Evolutionary conservation across 2,113 vertebrate species (phyloP).

Genomic region (Perca flavescens): DNA sequence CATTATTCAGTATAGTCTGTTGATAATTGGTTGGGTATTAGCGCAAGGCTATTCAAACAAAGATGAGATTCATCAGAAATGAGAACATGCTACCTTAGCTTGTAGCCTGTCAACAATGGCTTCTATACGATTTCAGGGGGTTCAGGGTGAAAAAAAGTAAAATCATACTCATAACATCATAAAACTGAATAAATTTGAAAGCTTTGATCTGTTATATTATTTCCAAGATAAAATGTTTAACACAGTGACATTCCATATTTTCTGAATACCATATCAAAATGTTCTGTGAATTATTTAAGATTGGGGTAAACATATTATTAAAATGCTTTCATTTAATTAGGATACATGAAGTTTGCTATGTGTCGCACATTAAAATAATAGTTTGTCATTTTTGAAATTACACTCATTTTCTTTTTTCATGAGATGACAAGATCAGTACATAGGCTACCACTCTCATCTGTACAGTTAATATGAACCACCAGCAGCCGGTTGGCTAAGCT

Average conservation of each 20-base stretch:
- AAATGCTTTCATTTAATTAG: not conserved
- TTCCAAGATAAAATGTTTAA: not conserved
- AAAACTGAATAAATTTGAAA: not conserved
- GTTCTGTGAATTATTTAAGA: not conserved
- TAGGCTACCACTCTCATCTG: not conserved
- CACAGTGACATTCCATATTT: too few species aligned
- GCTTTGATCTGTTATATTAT: too few species aligned
- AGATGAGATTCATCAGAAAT: not conserved
- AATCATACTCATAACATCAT: not conserved
- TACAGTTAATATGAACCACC: too few species aligned
- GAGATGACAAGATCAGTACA: not conserved
- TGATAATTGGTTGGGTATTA: not conserved
- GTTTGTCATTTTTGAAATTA: not conserved
- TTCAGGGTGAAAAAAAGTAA: not conserved
- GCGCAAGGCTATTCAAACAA: not conserved
- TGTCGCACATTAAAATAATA: not conserved
- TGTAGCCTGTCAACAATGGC: not conserved
- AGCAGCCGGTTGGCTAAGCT: too few species aligned
- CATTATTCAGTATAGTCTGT: constrained; percentile 1
- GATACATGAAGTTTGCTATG: not conserved
- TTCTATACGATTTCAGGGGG: not conserved
- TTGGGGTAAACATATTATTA: not conserved
- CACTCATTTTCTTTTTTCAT: not conserved
- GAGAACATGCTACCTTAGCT: not conserved
- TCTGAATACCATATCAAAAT: not conserved